These are phyloP conservation scores for Trichogramma pretiosum DNA, from an alignment of 1,140 invertebrate genomes.

Conservation along the genomic window DNA sequence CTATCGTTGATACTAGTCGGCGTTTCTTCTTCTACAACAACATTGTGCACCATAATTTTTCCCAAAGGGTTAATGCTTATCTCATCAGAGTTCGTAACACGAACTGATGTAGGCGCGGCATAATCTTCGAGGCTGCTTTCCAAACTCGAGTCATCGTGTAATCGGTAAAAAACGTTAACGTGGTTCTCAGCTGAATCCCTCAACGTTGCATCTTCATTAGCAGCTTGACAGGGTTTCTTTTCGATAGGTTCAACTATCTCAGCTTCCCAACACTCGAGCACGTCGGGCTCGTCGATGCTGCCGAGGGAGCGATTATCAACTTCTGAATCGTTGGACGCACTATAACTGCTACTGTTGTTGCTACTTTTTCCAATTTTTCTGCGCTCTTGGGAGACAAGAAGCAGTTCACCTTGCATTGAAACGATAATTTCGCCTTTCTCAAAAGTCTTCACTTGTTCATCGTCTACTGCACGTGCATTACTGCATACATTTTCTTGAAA, in stretches of 20 bases:
- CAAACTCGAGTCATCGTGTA: slow-evolving; percentile 26
- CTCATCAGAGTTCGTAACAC: slow-evolving; percentile 25
- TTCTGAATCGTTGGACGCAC: slow-evolving; percentile 17
- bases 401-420: slow-evolving; percentile 36
- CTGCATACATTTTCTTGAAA: slow-evolving; percentile 15
- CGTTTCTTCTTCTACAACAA: not conserved
- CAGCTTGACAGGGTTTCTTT: slow-evolving; percentile 23
- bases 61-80: slow-evolving; percentile 25
- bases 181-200: slow-evolving; percentile 24
- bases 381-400: slow-evolving; percentile 20
- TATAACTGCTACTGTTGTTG: slow-evolving; percentile 12
- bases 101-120: slow-evolving; percentile 3
- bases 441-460: slow-evolving; percentile 27
- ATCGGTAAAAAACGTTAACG: slow-evolving; percentile 38
- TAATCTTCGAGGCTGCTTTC: slow-evolving; percentile 28
- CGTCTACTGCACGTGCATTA: slow-evolving; percentile 13
- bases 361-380: slow-evolving; percentile 11
- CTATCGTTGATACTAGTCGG: slow-evolving; percentile 11
- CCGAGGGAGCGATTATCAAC: slow-evolving; percentile 26
- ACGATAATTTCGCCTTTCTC: slow-evolving; percentile 41
- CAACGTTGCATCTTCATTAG: slow-evolving; percentile 19
- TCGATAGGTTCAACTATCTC: slow-evolving; percentile 35
- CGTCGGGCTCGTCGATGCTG: slow-evolving; percentile 42
- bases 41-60: slow-evolving; percentile 18
- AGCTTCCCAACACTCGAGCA: slow-evolving; percentile 41